Evolutionary conservation across 35 echinoderm and acorn worm species (phyloP), one percentile per base, ranked within the genome.

Genomic region (Anneissia japonica): DNA sequence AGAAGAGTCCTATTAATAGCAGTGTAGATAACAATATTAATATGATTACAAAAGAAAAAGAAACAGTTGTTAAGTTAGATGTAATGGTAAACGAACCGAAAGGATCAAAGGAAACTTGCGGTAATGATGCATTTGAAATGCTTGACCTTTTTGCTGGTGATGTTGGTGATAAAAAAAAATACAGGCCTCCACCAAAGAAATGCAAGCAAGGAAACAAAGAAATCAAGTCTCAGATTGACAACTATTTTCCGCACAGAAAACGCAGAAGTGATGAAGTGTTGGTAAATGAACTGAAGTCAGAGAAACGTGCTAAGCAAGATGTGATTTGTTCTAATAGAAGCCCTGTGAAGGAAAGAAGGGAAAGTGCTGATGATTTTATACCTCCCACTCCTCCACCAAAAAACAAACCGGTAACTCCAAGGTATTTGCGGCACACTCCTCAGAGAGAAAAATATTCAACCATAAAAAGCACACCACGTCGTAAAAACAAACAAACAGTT

Each of bases 81-180:
- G 26, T 64, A 12, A 23, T 12, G 19, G 51, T 23, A 64, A 64
- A 26, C 7, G 2, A 23, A 64, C 26, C 11, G 26, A 64, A 1
- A 16, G 1, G 51, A 64, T 64, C 7, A 16, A 64, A n/a, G 55
- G 33, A 79, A 38, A 38, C 56, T 73, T 38, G 89, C n/a, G 94
- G 89, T 81, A 89, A 91, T 41, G 95, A 90, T 29, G 94, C 96
- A 19, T 10, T 99, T 55, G 96, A 86, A 29, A 90, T 99, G 76
- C 84, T 99, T 3, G 96, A 99, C 39, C 34, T 99, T 33, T 79
- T 99, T 76, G 96, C 89, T 19, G 90, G 92, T 37, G 94, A 91
- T 43, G 82, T 89, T 72, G 85, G 55, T 73, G 90, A 83, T 41
- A 86, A 92, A 5, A 64, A 64, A 64, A 64, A 64, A 64, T 64